Percentiles rank a stretch among this genome's conserved stretches.
These are phyloP conservation scores for Tetranychus piercei DNA, from an alignment of 2,888 invertebrate genomes.

Conservation along the genomic window DNA sequence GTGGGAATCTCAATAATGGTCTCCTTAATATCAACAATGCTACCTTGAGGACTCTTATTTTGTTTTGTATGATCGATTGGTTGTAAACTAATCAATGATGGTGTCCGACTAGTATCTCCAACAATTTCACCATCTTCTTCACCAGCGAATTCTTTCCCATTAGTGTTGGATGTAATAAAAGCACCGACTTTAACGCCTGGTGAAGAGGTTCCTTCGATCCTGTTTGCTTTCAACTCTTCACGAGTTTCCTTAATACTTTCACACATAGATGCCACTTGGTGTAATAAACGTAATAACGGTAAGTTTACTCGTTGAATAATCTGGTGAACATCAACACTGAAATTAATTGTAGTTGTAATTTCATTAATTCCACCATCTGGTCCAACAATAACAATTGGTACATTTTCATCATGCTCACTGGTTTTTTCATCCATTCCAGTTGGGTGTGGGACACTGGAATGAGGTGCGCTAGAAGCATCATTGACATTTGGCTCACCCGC, in stretches of 20 bases:
- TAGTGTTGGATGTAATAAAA: background rate
- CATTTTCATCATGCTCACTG: slow-evolving; percentile 57
- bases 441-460: background rate
- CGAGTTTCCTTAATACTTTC: slow-evolving; percentile 89
- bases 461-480: background rate
- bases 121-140: background rate
- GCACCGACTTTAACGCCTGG: background rate
- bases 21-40: background rate
- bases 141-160: background rate
- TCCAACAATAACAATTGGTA: slow-evolving; percentile 49
- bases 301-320: slow-evolving; percentile 92
- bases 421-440: slow-evolving; percentile 22
- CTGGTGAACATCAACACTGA: slow-evolving; percentile 65
- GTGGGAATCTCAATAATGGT: slow-evolving; percentile 2
- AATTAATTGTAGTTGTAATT: slow-evolving; percentile 74
- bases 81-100: slow-evolving; percentile 1
- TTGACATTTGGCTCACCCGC: background rate
- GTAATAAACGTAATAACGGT: slow-evolving; percentile 71
- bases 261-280: slow-evolving; percentile 93
- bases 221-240: slow-evolving; percentile 60
- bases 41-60: background rate
- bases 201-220: slow-evolving; percentile 27
- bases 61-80: background rate
- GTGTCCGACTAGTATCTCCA: background rate
- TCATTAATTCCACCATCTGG: slow-evolving; percentile 30